Conservation (phyloP, 2,113 vertebrate genomes). For the Oenanthe oenanthe region DNA sequence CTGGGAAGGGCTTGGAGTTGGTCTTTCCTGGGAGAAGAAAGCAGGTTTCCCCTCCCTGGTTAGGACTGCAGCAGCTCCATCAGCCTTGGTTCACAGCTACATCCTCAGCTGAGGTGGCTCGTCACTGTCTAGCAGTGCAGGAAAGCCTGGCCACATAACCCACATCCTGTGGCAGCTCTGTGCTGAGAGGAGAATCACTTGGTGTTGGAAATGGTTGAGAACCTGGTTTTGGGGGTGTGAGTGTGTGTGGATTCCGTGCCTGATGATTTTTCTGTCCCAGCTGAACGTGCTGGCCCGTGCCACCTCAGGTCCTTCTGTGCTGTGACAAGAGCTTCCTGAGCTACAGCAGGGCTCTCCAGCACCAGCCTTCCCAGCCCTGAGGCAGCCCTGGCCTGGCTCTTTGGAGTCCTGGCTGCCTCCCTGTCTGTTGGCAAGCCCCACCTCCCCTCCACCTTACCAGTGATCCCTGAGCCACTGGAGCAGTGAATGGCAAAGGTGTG, state of each 20-base stretch:
- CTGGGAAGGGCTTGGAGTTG: not conserved
- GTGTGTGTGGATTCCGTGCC: not conserved
- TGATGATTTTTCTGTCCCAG: not conserved
- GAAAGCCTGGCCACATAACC: not conserved
- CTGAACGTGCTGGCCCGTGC: rapidly evolving
- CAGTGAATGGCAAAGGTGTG: not conserved
- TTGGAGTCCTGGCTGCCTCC: not conserved
- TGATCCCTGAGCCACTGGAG: rapidly evolving
- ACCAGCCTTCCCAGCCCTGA: not conserved
- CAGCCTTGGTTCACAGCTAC: not conserved
- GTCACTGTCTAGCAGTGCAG: not conserved
- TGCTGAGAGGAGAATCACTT: not conserved
- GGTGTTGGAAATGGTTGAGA: not conserved
- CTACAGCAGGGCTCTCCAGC: not conserved
- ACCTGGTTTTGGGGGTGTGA: not conserved
- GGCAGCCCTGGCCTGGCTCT: not conserved
- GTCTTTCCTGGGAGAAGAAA: not conserved
- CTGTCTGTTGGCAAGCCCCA: not conserved
- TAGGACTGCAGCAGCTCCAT: not conserved
- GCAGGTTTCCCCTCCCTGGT: not conserved
- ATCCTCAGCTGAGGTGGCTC: not conserved
- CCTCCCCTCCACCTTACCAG: not conserved
- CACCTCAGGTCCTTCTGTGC: not conserved
- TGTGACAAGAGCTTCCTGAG: rapidly evolving
- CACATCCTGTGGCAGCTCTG: constrained; percentile 20